These are phyloP conservation scores for Chionoecetes opilio DNA, from an alignment of 1,140 invertebrate genomes.

Conservation along the genomic window DNA sequence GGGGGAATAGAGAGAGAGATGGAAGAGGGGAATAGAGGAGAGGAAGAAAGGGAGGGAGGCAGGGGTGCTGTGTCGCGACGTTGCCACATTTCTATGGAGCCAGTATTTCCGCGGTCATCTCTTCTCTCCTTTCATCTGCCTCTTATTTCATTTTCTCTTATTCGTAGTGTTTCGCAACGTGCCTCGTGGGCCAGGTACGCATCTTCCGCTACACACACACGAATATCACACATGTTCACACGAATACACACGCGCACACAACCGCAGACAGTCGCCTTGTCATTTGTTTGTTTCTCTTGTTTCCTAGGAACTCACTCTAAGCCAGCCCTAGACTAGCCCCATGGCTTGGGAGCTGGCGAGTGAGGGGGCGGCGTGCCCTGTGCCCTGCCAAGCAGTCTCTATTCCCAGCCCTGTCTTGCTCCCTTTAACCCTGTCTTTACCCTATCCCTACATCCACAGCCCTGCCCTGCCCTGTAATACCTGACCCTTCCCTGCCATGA, in stretches of 20 bases:
- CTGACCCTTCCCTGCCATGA: too few species aligned
- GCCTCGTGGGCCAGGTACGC: background rate
- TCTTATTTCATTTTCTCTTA: background rate
- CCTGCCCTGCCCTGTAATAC: too few species aligned
- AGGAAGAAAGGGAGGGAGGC: background rate
- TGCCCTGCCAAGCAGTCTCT: too few species aligned
- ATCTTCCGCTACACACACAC: background rate
- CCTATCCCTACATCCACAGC: too few species aligned
- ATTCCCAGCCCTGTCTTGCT: too few species aligned
- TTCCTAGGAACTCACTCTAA: background rate
- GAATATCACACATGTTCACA: background rate
- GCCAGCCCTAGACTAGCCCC: background rate
- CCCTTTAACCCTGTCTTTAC: too few species aligned
- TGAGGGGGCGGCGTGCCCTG: background rate
- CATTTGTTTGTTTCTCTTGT: conserved; percentile 57
- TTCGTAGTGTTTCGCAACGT: background rate
- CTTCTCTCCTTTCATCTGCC: background rate
- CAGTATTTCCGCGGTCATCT: conserved; percentile 41
- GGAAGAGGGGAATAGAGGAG: background rate
- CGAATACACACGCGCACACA: background rate
- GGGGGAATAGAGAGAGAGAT: conserved; percentile 15
- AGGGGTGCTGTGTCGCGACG: background rate
- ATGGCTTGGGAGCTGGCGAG: background rate
- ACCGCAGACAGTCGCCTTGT: background rate
- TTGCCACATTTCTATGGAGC: background rate